Conservation (phyloP, 1,140 invertebrate genomes). For the Aricia agestis region DNA sequence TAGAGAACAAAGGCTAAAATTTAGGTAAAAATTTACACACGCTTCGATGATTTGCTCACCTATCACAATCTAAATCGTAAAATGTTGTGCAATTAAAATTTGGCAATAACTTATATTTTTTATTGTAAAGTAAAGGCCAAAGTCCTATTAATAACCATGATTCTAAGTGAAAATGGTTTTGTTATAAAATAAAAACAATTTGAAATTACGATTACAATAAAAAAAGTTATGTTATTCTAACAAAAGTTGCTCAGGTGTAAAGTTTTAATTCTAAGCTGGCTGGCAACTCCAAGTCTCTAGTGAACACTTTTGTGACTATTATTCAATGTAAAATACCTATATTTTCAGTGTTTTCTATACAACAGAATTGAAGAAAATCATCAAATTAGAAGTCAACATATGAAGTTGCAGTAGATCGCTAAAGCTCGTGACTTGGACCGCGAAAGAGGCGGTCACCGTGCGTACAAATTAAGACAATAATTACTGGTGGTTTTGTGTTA, state of each 20-base stretch:
- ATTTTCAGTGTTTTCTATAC: no score
- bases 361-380: no score
- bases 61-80: neutral
- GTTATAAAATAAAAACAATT: no score
- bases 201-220: no score
- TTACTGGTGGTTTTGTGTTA: slow-evolving; percentile 58
- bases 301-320: no score
- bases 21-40: neutral
- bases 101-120: neutral
- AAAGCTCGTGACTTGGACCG: slow-evolving; percentile 26
- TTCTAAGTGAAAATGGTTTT: no score
- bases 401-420: slow-evolving; percentile 26
- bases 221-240: neutral
- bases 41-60: neutral
- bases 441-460: slow-evolving; percentile 53
- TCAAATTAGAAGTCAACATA: no score
- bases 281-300: no score
- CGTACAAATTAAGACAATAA: slow-evolving; percentile 70
- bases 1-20: no score
- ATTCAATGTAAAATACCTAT: no score
- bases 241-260: neutral
- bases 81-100: neutral
- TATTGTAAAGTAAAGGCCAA: neutral
- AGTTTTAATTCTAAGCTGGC: no score
- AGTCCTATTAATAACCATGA: neutral